Evolutionary conservation across 1,140 invertebrate species (phyloP).

Genomic region (Solenopsis fugax): DNA sequence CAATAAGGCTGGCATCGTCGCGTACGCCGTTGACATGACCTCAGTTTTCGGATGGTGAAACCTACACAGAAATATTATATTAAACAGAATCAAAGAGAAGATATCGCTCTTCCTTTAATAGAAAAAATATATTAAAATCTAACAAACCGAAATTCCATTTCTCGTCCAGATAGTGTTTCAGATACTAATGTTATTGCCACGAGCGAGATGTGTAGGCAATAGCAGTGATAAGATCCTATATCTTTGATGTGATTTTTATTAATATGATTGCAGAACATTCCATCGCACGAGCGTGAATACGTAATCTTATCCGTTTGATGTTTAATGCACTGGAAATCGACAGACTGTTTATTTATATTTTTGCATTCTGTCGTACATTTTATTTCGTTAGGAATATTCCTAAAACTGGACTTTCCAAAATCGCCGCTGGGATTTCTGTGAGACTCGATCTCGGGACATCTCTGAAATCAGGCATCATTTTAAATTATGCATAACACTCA

Average conservation of each 20-base stretch:
- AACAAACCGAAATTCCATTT: conserved; percentile 82
- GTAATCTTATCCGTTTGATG: conserved; percentile 41
- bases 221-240: conserved; percentile 80
- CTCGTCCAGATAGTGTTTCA: conserved; percentile 69
- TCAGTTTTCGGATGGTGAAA: conserved; percentile 86
- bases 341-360: conserved; percentile 59
- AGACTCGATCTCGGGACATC: conserved; percentile 69
- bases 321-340: conserved; percentile 50
- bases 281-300: conserved; percentile 56
- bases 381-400: neutral
- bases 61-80: conserved; percentile 69
- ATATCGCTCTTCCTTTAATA: neutral
- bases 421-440: conserved; percentile 80
- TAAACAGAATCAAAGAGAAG: conserved; percentile 39
- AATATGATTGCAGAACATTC: conserved; percentile 35
- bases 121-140: conserved; percentile 32
- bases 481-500: conserved; percentile 25
- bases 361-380: conserved; percentile 51
- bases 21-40: conserved; percentile 76
- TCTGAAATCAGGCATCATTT: conserved; percentile 56
- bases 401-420: conserved; percentile 67
- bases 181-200: conserved; percentile 77
- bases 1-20: conserved; percentile 72
- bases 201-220: conserved; percentile 78
- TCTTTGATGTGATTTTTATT: conserved; percentile 69